Evolutionary conservation across 2,888 invertebrate genomes (phyloP).

Genomic region (Nemapogon koenigi): DNA sequence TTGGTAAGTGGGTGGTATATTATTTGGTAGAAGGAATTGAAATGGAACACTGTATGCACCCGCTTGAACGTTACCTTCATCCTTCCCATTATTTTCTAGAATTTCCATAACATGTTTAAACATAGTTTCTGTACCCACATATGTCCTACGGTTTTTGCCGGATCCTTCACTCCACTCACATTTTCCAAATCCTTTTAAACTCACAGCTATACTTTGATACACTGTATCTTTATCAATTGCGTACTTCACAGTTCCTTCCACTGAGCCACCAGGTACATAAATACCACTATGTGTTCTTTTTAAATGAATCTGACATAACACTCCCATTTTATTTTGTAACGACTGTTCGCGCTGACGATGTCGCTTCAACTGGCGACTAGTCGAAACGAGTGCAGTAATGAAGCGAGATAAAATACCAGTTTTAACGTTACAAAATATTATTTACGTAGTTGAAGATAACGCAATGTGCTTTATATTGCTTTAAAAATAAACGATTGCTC

Average conservation of each 20-base stretch:
- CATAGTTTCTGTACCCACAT: neutral
- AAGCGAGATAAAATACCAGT: too few species aligned
- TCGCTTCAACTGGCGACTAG: too few species aligned
- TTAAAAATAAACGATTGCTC: too few species aligned
- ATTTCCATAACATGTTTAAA: neutral
- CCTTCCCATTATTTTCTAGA: slow-evolving; percentile 1
- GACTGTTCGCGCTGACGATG: too few species aligned
- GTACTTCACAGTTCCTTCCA: slow-evolving; percentile 21
- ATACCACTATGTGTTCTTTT: slow-evolving; percentile 16
- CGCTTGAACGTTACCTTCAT: neutral
- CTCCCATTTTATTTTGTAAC: slow-evolving; percentile 21
- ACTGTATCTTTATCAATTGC: slow-evolving; percentile 19
- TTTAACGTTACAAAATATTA: too few species aligned
- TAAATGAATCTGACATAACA: slow-evolving; percentile 22
- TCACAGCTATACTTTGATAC: slow-evolving; percentile 19
- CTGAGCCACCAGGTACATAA: slow-evolving; percentile 18
- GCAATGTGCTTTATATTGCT: too few species aligned
- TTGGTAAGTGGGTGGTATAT: slow-evolving; percentile 22
- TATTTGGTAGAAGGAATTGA: slow-evolving; percentile 22
- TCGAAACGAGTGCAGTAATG: too few species aligned
- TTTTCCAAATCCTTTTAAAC: slow-evolving; percentile 1
- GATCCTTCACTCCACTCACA: slow-evolving; percentile 1
- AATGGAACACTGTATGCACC: slow-evolving; percentile 16
- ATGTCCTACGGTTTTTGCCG: neutral
- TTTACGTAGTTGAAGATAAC: too few species aligned